A percentile compares a stretch with the other conserved stretches of the same genome.
These are phyloP conservation scores for Sinotaia quadrata DNA, from an alignment of 2,888 invertebrate species.

Conservation along the genomic window DNA sequence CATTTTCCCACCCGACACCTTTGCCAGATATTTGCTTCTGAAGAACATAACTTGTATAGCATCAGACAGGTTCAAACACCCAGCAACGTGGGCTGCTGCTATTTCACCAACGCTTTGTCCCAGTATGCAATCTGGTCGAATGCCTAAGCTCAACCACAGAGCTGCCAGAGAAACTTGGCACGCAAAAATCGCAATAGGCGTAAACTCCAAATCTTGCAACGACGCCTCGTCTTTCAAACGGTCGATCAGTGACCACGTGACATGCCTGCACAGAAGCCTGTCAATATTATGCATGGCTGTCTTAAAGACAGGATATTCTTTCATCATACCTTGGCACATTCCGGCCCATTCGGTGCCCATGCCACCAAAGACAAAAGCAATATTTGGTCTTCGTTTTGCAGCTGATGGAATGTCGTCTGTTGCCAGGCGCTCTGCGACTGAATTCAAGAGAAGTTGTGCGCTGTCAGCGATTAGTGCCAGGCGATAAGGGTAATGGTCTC, in stretches of 20 bases:
- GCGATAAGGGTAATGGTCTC: constrained; percentile 33
- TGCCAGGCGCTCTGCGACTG: constrained; percentile 10
- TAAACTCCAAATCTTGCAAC: neutral
- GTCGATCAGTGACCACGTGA: neutral
- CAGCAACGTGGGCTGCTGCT: constrained; percentile 47
- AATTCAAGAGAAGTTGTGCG: constrained; percentile 8
- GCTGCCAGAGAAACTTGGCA: constrained; percentile 33
- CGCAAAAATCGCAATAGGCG: constrained; percentile 18
- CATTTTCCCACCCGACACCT: constrained; percentile 50
- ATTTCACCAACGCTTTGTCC: constrained; percentile 61
- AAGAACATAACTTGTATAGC: constrained; percentile 53
- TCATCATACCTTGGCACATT: constrained; percentile 48
- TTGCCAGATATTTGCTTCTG: constrained; percentile 42
- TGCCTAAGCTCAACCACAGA: constrained; percentile 45
- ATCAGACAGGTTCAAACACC: constrained; percentile 39
- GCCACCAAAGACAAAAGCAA: constrained; percentile 51
- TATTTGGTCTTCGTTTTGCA: neutral
- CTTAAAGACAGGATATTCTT: constrained; percentile 33
- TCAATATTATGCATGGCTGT: constrained; percentile 17
- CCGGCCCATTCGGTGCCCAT: constrained; percentile 51
- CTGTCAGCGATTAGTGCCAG: constrained; percentile 26
- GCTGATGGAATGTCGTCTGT: neutral
- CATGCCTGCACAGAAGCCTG: neutral
- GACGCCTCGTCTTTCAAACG: neutral
- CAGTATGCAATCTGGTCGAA: constrained; percentile 44